A percentile compares a stretch with the other conserved stretches of the same genome.
Conservation (phyloP, 2,113 vertebrate species). For the Zapornia atra region DNA sequence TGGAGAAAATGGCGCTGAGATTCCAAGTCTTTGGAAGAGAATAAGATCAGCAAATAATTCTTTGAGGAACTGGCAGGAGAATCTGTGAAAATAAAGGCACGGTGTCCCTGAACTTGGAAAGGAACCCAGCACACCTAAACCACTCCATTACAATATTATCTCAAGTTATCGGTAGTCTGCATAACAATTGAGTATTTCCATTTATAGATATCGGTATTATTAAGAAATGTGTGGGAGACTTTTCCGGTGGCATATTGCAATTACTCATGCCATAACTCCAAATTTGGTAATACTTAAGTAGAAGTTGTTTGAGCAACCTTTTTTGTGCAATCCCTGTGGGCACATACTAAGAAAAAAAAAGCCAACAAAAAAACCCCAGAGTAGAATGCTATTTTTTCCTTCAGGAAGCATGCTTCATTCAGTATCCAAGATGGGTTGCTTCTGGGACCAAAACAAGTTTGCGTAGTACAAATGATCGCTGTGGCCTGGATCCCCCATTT, state of each 20-base stretch:
- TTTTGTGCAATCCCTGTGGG: background rate
- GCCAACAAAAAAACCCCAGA: background rate
- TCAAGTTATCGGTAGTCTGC: background rate
- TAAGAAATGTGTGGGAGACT: background rate
- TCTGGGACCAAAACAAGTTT: background rate
- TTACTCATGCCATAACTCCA: background rate
- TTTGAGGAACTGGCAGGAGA: background rate
- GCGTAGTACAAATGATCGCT: accelerated
- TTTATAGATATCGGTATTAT: background rate
- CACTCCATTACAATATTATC: background rate
- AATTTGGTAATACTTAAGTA: background rate
- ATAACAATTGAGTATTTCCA: background rate
- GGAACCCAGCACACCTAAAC: background rate
- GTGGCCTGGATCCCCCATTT: background rate
- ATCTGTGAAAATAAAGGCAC: background rate
- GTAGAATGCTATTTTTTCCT: background rate
- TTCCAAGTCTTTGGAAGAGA: background rate
- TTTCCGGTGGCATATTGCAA: background rate
- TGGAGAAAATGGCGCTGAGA: background rate
- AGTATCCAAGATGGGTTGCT: background rate
- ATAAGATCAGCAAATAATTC: background rate
- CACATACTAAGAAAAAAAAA: background rate
- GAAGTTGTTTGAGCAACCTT: background rate
- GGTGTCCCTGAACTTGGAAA: background rate
- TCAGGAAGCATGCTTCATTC: background rate